phyloP scores from a whole-genome alignment of 2,113 vertebrate species.

The Petaurus breviceps region DNA sequence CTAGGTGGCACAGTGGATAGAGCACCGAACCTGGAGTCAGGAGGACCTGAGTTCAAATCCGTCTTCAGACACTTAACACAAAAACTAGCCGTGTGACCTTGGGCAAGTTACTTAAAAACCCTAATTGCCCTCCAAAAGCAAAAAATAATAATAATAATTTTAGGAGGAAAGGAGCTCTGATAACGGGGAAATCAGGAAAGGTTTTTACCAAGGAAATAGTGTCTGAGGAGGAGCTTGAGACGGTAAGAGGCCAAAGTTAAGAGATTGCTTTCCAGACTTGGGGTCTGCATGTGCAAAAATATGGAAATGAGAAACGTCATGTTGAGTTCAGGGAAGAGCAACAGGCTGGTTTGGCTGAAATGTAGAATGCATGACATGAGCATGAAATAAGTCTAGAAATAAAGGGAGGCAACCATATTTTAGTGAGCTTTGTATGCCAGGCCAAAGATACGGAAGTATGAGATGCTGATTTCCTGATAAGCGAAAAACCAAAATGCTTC shows the following conservation, averaged over 20 bases:
- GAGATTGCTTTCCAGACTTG: neutral
- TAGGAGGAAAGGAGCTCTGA: neutral
- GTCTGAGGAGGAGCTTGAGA: neutral
- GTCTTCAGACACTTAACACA: too few species aligned
- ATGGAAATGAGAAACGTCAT: neutral
- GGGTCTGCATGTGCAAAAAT: neutral
- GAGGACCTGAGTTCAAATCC: too few species aligned
- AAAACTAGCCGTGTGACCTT: too few species aligned
- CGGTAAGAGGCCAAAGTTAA: neutral
- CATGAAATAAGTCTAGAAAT: neutral
- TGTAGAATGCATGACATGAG: neutral
- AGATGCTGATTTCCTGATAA: slow-evolving; percentile 33
- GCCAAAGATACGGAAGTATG: neutral
- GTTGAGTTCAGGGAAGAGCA: neutral
- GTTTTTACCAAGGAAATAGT: neutral
- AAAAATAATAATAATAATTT: too few species aligned
- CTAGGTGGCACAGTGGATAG: too few species aligned
- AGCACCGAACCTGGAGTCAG: too few species aligned
- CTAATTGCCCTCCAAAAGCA: too few species aligned
- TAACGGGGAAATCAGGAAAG: neutral
- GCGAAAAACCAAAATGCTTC: neutral
- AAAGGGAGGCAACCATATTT: neutral
- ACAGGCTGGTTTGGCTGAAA: neutral
- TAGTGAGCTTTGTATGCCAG: neutral
- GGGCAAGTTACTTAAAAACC: too few species aligned